These are phyloP conservation scores for Mythimna impura DNA, from an alignment of 2,888 invertebrate species.

Conservation along the genomic window DNA sequence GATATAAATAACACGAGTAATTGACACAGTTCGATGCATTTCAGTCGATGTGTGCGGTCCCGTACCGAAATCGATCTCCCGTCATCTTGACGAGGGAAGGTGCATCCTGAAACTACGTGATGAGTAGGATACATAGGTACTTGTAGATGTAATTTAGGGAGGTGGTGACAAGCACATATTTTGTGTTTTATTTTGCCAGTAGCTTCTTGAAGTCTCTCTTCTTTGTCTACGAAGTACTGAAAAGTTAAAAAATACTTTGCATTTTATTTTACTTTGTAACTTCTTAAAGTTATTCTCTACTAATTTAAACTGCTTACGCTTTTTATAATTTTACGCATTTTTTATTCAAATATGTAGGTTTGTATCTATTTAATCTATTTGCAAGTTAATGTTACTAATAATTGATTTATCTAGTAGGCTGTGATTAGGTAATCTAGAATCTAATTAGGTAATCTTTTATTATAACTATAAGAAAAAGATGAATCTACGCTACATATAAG, in stretches of 20 bases:
- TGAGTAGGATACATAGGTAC: not conserved
- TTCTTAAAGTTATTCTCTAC: not conserved
- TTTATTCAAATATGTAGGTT: not conserved
- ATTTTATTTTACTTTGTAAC: too few relatives aligned
- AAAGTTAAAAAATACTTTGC: too few relatives aligned
- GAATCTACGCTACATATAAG: not conserved
- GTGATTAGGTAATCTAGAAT: not conserved
- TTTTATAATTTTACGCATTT: not conserved
- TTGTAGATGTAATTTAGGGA: not conserved
- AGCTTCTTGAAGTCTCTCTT: too few relatives aligned
- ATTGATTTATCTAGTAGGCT: not conserved
- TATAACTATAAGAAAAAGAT: not conserved
- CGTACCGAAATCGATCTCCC: constrained; percentile 52
- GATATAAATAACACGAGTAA: constrained; percentile 79
- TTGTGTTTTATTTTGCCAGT: constrained; percentile 2
- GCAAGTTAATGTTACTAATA: not conserved
- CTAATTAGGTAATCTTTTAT: too few relatives aligned
- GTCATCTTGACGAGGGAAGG: constrained; percentile 36
- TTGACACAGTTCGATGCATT: constrained; percentile 81
- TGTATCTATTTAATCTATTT: not conserved
- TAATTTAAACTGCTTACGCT: not conserved
- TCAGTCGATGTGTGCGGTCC: constrained; percentile 80
- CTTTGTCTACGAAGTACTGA: too few relatives aligned
- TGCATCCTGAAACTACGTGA: constrained; percentile 36
- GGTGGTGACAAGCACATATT: not conserved